Evolutionary conservation across 37 sponge, comb jelly and placozoan species (phyloP).

Genomic region (Ianthella basta): DNA sequence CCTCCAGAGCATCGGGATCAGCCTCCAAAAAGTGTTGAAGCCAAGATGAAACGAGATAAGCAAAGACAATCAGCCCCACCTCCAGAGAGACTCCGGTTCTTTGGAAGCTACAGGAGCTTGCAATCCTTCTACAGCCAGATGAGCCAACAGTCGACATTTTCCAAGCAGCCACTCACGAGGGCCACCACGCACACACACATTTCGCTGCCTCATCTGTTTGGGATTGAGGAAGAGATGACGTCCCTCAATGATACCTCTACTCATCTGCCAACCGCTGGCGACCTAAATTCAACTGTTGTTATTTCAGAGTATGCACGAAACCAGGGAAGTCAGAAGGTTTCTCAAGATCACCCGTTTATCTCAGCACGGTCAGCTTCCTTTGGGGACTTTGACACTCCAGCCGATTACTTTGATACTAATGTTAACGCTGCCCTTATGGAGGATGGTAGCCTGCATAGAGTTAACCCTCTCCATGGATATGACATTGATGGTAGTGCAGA

Average conservation of each 20-base stretch:
- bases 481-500: background rate
- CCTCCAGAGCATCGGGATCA: constrained; percentile 2
- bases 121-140: constrained; percentile 27
- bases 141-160: background rate
- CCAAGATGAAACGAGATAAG: background rate
- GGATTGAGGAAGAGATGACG: constrained; percentile 18
- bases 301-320: constrained; percentile 53
- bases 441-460: background rate
- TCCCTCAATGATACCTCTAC: constrained; percentile 36
- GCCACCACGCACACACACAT: constrained; percentile 13
- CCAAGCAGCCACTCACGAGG: background rate
- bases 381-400: background rate
- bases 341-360: background rate
- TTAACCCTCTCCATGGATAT: background rate
- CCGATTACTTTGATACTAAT: background rate
- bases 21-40: constrained; percentile 14
- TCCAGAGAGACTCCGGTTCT: background rate
- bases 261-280: constrained; percentile 40
- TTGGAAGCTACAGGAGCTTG: constrained; percentile 21
- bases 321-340: background rate
- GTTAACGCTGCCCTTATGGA: background rate
- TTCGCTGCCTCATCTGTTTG: constrained; percentile 7
- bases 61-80: background rate
- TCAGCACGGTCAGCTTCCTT: background rate
- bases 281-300: constrained; percentile 46